phyloP scores from a whole-genome alignment of 1,140 invertebrate species.

The Megalonaias nervosa region DNA sequence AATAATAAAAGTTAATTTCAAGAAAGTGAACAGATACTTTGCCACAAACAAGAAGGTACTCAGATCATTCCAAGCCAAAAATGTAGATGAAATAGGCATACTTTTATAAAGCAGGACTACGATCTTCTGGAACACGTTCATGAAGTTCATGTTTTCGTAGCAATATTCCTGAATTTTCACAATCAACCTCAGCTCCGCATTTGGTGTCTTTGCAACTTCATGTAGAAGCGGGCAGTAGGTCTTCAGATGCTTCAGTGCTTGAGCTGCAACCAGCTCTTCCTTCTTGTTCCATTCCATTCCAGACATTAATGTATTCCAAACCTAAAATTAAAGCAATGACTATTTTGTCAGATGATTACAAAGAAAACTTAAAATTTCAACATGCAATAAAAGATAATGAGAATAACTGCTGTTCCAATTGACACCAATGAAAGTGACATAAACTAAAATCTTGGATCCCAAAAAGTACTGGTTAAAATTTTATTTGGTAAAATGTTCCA shows the following conservation, averaged over 20 bases:
- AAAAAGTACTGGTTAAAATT: too few species aligned
- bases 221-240: conserved; percentile 87
- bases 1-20: too few species aligned
- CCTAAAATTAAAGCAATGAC: conserved; percentile 65
- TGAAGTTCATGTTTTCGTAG: conserved; percentile 99
- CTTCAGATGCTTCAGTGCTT: conserved; percentile 92
- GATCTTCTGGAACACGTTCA: conserved; percentile 98
- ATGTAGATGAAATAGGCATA: conserved; percentile 66
- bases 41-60: too few species aligned
- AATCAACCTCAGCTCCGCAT: conserved; percentile 89
- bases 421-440: too few species aligned
- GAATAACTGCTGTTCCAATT: too few species aligned
- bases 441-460: too few species aligned
- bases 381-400: too few species aligned
- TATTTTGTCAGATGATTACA: too few species aligned
- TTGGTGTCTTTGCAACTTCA: conserved; percentile 86
- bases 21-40: too few species aligned
- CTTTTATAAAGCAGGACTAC: conserved; percentile 96
- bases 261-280: conserved; percentile 95
- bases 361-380: too few species aligned
- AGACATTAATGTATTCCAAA: conserved; percentile 95
- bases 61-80: too few species aligned
- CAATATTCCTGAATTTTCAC: conserved; percentile 96
- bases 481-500: too few species aligned
- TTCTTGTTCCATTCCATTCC: conserved; percentile 98